Evolutionary conservation across 1,140 invertebrate species (phyloP), one percentile per base, ranked within the genome.

Genomic region (Drosophila pruinosa): DNA sequence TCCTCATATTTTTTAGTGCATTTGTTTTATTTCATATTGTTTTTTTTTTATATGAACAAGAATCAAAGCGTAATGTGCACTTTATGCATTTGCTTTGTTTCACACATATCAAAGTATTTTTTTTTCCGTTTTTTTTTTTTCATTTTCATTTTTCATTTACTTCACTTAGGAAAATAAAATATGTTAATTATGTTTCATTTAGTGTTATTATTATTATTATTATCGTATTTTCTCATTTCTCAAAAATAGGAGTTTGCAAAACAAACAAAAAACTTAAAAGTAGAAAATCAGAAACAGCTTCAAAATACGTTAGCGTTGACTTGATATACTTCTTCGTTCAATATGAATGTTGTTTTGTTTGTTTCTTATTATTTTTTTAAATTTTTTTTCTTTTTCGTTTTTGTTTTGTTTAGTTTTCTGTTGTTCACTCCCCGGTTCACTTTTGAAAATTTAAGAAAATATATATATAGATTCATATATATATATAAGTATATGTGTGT

Each of bases 381-480:
- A 19, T 21, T 15, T 54, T 19, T 57, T 31, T 41, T 63, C 22
- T 19, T 19, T 7, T 57, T 24, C 2, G 21, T 65, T 52, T 71
- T 41, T 41, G 4, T 43, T 57, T 65, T 53, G 39, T 43, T 54
- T 26, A 54, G 17, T 62, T 41, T 45, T 22, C 17, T 43, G 31
- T 22, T 61, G 31, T 21, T 61, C 53, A 54, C 53, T 43, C 59
- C 43, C 39, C n/a, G n/a, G 26, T 54, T 70, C 50, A 57, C 19
- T 85, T 86, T 81, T 78, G 82, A 81, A 81, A 86, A 88, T 74
- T 88, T 86, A 81, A 72, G 82, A 82, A 86, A 81, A 85, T 86
- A 85, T 85, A 86, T 78, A 83, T 58, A 36, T 34, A 39, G 1
- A 28, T 52, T 34, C 17, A 57, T 57, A 56, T 56, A 15, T 48